These are phyloP conservation scores for Tachysurus vachellii DNA, from an alignment of 2,113 vertebrate genomes.

Conservation along the genomic window DNA sequence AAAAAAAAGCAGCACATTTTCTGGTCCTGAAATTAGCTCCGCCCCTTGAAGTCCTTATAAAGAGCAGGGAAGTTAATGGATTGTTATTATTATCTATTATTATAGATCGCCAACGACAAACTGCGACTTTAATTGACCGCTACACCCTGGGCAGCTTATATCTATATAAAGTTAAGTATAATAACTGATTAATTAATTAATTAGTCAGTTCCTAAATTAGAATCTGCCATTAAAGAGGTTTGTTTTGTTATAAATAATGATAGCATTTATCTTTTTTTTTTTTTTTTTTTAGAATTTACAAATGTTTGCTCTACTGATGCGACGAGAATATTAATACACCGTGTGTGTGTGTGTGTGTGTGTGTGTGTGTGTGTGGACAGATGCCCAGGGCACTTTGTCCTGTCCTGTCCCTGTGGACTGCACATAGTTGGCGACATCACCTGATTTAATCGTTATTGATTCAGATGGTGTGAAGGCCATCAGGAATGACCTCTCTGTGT, in stretches of 20 bases:
- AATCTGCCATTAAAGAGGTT: not conserved
- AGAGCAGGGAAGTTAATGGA: not conserved
- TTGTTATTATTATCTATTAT: not conserved
- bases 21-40: not conserved
- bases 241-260: not conserved
- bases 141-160: not conserved
- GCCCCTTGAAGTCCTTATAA: no score
- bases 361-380: slow-evolving; percentile 12
- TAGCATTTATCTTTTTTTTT: slow-evolving; percentile 20
- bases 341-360: slow-evolving; percentile 30
- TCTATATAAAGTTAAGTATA: not conserved
- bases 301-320: not conserved
- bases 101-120: not conserved
- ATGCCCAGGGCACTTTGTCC: slow-evolving; percentile 16
- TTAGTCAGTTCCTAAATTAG: not conserved
- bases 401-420: slow-evolving; percentile 23
- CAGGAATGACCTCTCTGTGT: slow-evolving; percentile 42
- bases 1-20: not conserved
- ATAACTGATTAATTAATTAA: not conserved
- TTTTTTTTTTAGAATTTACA: not conserved
- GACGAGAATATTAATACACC: not conserved
- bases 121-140: not conserved
- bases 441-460: slow-evolving; percentile 61
- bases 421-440: slow-evolving; percentile 38
- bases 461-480: slow-evolving; percentile 62